Evolutionary conservation across 1,140 invertebrate genomes (phyloP).

Genomic region (Pseudomyrmex pallidus): DNA sequence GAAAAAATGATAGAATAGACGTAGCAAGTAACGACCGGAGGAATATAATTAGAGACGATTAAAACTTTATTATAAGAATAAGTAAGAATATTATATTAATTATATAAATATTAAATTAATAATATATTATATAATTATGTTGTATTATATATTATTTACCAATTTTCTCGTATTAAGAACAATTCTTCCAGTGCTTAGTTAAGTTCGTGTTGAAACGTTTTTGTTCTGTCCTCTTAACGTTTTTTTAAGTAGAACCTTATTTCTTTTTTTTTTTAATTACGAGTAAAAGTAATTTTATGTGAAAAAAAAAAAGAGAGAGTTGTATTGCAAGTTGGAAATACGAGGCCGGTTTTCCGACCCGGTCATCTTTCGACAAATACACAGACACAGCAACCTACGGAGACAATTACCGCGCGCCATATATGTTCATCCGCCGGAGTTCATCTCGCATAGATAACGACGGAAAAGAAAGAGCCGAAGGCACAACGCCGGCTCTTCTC

Average conservation of each 20-base stretch:
- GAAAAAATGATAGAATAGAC: no score
- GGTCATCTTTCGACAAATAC: constrained; percentile 55
- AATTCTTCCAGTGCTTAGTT: no score
- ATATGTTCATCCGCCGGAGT: constrained; percentile 79
- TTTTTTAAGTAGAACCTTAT: neutral
- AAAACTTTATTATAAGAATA: no score
- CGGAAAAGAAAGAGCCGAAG: constrained; percentile 47
- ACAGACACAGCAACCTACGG: constrained; percentile 73
- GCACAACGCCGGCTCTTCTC: neutral
- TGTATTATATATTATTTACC: no score
- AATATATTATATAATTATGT: no score
- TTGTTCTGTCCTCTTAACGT: no score
- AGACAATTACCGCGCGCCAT: constrained; percentile 82
- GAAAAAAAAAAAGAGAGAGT: no score
- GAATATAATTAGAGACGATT: no score
- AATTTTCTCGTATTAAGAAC: no score
- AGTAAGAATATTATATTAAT: no score
- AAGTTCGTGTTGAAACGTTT: no score
- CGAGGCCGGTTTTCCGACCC: constrained; percentile 3
- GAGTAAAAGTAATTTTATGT: neutral
- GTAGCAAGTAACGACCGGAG: neutral
- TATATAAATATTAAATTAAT: no score
- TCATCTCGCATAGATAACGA: constrained; percentile 75
- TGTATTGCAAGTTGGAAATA: neutral
- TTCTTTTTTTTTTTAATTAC: neutral